phyloP scores from a whole-genome alignment of 2,113 vertebrate species.

The Daubentonia madagascariensis region DNA sequence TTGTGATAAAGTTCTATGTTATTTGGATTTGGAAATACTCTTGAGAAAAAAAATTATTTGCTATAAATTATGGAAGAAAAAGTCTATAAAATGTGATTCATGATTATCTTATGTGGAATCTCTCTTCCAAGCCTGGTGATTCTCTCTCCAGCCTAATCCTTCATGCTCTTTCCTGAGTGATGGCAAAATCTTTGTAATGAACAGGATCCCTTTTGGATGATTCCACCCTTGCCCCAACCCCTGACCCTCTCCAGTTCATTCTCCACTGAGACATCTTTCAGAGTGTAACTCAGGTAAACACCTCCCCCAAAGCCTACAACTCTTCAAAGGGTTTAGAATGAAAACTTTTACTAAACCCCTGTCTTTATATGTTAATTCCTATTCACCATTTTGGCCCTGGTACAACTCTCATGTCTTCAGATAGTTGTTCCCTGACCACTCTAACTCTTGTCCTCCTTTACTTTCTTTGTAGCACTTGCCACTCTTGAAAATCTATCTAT shows the following conservation, averaged over 20 bases:
- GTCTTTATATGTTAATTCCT: neutral
- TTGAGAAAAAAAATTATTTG: neutral
- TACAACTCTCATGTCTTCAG: neutral
- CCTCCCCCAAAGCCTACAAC: neutral
- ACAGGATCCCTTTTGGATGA: neutral
- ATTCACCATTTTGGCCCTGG: neutral
- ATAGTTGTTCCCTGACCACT: neutral
- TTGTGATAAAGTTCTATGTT: neutral
- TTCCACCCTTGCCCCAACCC: accelerated
- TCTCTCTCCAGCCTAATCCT: neutral
- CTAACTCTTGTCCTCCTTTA: neutral
- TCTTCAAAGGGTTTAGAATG: neutral
- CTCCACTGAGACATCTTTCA: neutral
- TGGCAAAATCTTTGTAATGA: neutral
- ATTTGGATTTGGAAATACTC: neutral
- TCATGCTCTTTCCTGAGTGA: neutral
- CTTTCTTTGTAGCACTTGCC: neutral
- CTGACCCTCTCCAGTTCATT: neutral
- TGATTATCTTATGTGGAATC: neutral
- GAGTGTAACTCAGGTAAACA: neutral
- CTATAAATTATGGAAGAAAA: neutral
- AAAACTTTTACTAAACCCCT: neutral
- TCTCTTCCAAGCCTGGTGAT: neutral
- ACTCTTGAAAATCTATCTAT: neutral
- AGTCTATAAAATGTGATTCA: neutral